Percentiles rank a stretch among this genome's conserved stretches.
These are phyloP conservation scores for Chelonia mydas DNA, from an alignment of 2,797 vertebrate genomes.

Conservation along the genomic window DNA sequence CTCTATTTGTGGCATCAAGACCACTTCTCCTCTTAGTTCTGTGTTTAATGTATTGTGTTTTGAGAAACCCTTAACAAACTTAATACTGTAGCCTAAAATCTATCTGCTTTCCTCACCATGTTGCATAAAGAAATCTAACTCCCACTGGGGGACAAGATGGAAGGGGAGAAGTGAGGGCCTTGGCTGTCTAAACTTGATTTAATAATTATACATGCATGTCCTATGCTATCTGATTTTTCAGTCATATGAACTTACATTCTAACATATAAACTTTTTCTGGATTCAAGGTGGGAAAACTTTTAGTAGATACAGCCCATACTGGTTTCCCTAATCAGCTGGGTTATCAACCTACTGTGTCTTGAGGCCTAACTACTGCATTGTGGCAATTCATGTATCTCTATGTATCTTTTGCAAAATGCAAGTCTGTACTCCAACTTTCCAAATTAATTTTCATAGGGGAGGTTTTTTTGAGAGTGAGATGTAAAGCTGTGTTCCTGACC, in stretches of 20 bases:
- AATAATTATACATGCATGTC: background rate
- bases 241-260: background rate
- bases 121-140: background rate
- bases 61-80: background rate
- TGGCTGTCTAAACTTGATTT: background rate
- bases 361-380: background rate
- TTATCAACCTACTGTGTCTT: background rate
- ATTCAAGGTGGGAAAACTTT: background rate
- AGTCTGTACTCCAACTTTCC: background rate
- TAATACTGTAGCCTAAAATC: background rate
- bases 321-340: background rate
- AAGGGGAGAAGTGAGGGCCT: background rate
- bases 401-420: background rate
- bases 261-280: background rate
- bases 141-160: background rate
- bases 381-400: background rate
- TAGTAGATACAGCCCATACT: background rate
- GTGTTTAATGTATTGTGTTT: background rate
- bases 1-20: background rate
- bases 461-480: background rate
- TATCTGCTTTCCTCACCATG: background rate
- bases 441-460: background rate
- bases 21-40: background rate
- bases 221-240: too few relatives aligned
- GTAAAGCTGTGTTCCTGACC: background rate